Conservation (phyloP, 2,888 invertebrate species). For the Drepana falcataria region DNA sequence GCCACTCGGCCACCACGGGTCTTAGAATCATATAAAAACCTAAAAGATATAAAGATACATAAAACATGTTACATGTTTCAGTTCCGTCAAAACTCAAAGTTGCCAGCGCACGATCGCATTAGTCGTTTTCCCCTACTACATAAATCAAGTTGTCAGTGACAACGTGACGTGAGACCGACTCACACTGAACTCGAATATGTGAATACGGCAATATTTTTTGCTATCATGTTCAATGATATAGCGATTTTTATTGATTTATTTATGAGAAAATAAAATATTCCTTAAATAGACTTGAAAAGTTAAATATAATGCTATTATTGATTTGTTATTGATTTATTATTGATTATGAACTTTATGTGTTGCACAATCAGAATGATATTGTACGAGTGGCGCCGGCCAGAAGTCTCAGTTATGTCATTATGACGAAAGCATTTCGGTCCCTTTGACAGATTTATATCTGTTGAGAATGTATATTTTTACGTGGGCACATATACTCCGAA, state of each 20-base stretch:
- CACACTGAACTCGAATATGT: constrained; percentile 31
- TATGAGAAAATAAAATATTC: constrained; percentile 5
- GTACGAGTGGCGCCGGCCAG: too few species aligned
- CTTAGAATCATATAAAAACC: too few species aligned
- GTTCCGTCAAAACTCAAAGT: constrained; percentile 44
- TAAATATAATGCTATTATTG: too few species aligned
- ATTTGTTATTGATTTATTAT: too few species aligned
- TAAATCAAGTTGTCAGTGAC: constrained; percentile 74
- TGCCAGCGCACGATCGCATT: constrained; percentile 28
- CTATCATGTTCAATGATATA: constrained; percentile 11
- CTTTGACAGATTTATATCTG: constrained; percentile 1
- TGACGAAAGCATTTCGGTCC: neutral
- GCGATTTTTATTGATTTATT: constrained; percentile 16
- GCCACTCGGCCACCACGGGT: too few species aligned
- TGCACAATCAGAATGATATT: too few species aligned
- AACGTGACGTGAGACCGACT: constrained; percentile 46
- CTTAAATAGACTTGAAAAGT: too few species aligned
- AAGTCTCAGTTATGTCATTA: neutral
- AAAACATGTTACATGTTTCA: constrained; percentile 25
- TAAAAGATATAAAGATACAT: neutral
- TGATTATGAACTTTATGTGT: too few species aligned
- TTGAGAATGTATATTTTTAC: neutral
- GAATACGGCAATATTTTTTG: constrained; percentile 13
- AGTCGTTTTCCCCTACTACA: constrained; percentile 46
- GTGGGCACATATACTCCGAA: neutral